Percentiles rank a stretch among this genome's conserved stretches.
phyloP scores from a whole-genome alignment of 2,113 vertebrate species.

The Coregonus clupeaformis region DNA sequence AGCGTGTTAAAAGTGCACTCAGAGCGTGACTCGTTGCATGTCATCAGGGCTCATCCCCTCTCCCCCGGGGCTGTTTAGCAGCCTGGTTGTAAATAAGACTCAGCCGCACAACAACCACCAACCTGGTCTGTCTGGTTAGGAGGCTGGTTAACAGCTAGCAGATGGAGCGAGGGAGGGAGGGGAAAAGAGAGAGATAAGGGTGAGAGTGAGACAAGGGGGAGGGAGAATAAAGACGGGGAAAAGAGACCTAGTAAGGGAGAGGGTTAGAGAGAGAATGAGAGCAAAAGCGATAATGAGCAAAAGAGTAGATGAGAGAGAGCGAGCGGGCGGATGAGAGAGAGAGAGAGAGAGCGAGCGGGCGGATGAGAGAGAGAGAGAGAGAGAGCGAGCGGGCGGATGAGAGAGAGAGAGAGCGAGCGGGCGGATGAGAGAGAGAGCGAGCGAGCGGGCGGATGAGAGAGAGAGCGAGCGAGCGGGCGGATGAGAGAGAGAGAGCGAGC shows the following conservation, averaged over 20 bases:
- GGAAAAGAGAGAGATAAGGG: conserved; percentile 4
- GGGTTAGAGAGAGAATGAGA: background rate
- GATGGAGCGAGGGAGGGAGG: conserved; percentile 28
- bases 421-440: conserved; percentile 18
- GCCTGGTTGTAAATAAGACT: conserved; percentile 52
- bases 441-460: conserved; percentile 9
- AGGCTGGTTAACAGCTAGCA: conserved; percentile 34
- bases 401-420: conserved; percentile 13
- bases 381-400: background rate
- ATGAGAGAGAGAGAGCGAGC: no score
- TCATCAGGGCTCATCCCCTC: conserved; percentile 35
- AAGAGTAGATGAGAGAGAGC: background rate
- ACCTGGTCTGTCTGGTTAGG: no score
- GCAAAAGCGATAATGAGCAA: background rate
- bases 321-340: conserved; percentile 19
- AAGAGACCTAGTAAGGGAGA: background rate
- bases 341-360: no score
- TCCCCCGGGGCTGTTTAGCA: conserved; percentile 40
- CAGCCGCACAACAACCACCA: no score
- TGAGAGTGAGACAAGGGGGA: background rate
- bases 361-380: conserved; percentile 1
- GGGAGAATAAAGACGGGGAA: background rate
- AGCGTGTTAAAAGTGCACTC: conserved; percentile 55
- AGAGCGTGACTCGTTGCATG: background rate
- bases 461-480: conserved; percentile 11